A percentile compares a stretch with the other conserved stretches of the same genome.
Evolutionary conservation across 2,797 vertebrate species (phyloP).

Genomic region (Myotis findleyi): DNA sequence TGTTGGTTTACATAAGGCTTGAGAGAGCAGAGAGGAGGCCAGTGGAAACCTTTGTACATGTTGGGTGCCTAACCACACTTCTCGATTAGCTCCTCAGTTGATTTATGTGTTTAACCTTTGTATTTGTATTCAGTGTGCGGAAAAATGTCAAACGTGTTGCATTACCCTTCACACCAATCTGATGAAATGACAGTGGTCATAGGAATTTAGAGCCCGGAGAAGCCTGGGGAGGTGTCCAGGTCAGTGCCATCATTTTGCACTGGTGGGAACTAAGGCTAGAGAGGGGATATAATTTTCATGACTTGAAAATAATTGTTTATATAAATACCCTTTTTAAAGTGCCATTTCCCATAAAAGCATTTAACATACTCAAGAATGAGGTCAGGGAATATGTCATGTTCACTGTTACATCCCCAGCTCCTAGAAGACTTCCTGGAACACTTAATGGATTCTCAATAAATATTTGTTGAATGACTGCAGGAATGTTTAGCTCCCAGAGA

Average conservation of each 20-base stretch:
- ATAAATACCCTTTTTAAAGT: slow-evolving; percentile 31
- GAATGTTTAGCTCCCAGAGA: background rate
- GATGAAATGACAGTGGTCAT: background rate
- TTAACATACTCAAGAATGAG: slow-evolving; percentile 1
- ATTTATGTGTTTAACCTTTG: slow-evolving; percentile 34
- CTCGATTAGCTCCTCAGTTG: background rate
- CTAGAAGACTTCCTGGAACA: background rate
- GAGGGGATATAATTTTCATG: background rate
- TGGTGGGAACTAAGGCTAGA: background rate
- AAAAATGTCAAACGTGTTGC: background rate
- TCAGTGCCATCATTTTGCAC: background rate
- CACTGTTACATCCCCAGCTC: too few relatives aligned
- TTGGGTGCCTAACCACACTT: background rate
- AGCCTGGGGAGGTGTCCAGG: background rate
- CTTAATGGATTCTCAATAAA: background rate
- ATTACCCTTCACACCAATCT: background rate
- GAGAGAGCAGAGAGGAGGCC: background rate
- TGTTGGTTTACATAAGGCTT: background rate
- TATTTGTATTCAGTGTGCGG: background rate
- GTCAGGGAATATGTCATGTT: background rate
- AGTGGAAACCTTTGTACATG: background rate
- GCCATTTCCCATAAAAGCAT: background rate
- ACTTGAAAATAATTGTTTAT: background rate
- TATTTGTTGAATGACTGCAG: background rate
- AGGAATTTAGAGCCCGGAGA: slow-evolving; percentile 5